These are phyloP conservation scores for Syrphus vitripennis DNA, from an alignment of 2,888 invertebrate species.

Conservation along the genomic window DNA sequence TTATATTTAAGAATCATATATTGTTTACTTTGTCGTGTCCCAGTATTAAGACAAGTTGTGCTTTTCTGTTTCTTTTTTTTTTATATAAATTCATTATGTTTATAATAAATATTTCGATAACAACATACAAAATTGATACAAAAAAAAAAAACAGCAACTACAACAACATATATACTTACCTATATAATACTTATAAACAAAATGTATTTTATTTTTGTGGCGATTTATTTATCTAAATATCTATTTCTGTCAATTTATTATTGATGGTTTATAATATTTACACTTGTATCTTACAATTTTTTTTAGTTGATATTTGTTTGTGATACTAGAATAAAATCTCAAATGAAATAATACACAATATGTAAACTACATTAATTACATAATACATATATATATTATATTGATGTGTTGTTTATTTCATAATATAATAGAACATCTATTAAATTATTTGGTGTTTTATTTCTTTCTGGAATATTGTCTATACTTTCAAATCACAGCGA, in stretches of 20 bases:
- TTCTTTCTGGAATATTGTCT: not conserved
- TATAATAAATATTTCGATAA: not conserved
- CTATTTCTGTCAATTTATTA: constrained; percentile 58
- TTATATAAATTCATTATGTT: not conserved
- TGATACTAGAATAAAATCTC: constrained; percentile 72
- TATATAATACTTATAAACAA: constrained; percentile 43
- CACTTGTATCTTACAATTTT: constrained; percentile 61
- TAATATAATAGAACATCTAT: constrained; percentile 18
- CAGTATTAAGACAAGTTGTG: not conserved
- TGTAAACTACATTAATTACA: not conserved
- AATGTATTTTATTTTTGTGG: constrained; percentile 67
- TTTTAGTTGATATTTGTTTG: constrained; percentile 71
- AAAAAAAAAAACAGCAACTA: not conserved
- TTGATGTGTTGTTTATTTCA: constrained; percentile 20
- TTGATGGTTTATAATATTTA: constrained; percentile 66
- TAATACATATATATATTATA: not conserved
- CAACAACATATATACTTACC: constrained; percentile 33
- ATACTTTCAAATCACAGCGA: not conserved
- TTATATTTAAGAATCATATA: constrained; percentile 6
- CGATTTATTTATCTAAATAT: constrained; percentile 49
- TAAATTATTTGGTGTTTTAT: not conserved
- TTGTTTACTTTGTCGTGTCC: not conserved
- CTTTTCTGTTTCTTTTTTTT: not conserved
- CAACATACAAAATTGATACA: not conserved
- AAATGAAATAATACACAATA: constrained; percentile 63